Percentiles rank a stretch among this genome's conserved stretches.
phyloP scores from a whole-genome alignment of 2,113 vertebrate genomes.

The Notothenia coriiceps region DNA sequence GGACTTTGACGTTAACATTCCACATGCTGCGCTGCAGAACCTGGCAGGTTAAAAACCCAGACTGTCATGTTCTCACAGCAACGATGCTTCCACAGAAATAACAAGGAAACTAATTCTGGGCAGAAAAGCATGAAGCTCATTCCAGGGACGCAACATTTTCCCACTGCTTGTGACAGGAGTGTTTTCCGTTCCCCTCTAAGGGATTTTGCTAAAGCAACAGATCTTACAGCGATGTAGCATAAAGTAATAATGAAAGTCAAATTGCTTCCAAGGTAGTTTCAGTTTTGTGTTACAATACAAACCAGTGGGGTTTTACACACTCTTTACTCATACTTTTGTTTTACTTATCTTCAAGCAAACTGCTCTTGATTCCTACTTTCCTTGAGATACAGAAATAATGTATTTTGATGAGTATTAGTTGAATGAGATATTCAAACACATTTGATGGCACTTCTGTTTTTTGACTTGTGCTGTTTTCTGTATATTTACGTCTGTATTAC shows the following conservation, averaged over 20 bases:
- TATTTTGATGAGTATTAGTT: no score
- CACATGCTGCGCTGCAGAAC: conserved; percentile 8
- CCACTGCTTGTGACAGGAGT: conserved; percentile 19
- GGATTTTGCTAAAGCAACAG: conserved; percentile 26
- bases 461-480: no score
- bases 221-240: background rate
- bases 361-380: no score
- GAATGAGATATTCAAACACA: no score
- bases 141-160: conserved; percentile 51
- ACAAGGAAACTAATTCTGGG: conserved; percentile 42
- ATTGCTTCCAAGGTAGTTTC: conserved; percentile 24
- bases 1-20: background rate
- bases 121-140: conserved; percentile 13
- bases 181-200: conserved; percentile 17
- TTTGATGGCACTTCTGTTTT: no score
- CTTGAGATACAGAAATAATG: no score
- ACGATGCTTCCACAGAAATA: conserved; percentile 15
- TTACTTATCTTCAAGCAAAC: no score
- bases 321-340: no score
- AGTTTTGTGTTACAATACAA: conserved; percentile 29
- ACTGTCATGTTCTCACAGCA: conserved; percentile 17
- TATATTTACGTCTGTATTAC: no score
- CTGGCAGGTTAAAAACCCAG: conserved; percentile 4
- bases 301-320: conserved; percentile 1
- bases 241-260: conserved; percentile 14